phyloP scores from a whole-genome alignment of 2,113 vertebrate species.

The Odocoileus hemionus region DNA sequence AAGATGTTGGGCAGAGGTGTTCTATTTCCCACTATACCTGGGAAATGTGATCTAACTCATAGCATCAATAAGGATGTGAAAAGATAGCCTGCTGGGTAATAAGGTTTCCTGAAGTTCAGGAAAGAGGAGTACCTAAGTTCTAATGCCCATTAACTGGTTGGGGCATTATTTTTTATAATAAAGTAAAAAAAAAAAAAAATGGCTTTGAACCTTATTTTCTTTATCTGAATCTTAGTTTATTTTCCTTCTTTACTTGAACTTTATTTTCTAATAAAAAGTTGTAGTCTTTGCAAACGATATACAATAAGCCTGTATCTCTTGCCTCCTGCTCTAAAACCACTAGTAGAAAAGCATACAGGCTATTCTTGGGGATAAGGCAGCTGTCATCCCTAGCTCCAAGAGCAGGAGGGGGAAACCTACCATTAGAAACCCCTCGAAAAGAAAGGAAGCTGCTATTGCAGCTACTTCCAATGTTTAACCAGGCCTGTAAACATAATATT shows the following conservation, averaged over 20 bases:
- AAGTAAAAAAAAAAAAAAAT: background rate
- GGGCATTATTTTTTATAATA: background rate
- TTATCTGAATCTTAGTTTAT: background rate
- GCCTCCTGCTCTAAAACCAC: background rate
- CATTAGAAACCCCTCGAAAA: background rate
- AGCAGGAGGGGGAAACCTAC: background rate
- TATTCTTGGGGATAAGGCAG: background rate
- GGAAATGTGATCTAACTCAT: background rate
- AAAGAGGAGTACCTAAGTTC: background rate
- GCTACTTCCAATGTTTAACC: background rate
- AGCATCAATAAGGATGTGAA: background rate
- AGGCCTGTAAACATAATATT: slow-evolving; percentile 26
- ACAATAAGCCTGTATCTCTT: background rate
- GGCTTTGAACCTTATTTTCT: background rate
- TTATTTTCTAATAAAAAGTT: background rate
- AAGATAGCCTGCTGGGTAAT: background rate
- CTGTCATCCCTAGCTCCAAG: background rate
- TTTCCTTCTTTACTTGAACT: background rate
- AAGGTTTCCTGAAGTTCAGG: background rate
- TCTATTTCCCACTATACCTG: background rate
- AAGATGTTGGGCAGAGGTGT: background rate
- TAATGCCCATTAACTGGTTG: background rate
- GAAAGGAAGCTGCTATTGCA: background rate
- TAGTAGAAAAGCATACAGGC: background rate
- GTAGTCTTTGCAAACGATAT: background rate